Evolutionary conservation across 2,888 invertebrate species (phyloP), one percentile per base, ranked within the genome.

Genomic region (Amblyteles armatorius): DNA sequence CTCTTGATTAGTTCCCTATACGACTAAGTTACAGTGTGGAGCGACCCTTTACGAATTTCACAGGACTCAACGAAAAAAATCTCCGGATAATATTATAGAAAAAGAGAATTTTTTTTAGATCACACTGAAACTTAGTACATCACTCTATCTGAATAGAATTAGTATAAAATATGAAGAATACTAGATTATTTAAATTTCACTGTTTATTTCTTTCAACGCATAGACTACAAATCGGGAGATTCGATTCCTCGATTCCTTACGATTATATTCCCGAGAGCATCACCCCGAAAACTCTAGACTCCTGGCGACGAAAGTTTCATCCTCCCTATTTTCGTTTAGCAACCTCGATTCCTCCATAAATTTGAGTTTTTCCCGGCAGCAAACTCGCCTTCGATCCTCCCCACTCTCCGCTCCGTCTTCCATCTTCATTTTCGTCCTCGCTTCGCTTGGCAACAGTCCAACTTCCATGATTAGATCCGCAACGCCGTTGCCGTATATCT

Each of bases 391-490:
- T 87, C 85, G 80, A 86, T 82, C 86, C 79, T 29, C 82, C 81
- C 77, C 74, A 63, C 52, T 72, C 29, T 11, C 69, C 69, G 60
- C 81, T 69, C 67, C 63, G 76, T 86, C 36, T 80, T 82, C 79
- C 73, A 29, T 68, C 79, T 52, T 82, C 72, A 83, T 79, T 69
- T 78, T 68, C 26, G 50, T 80, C 79, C 76, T 83, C 87, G 72
- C 85, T 77, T 86, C 80, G 77, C 85, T 87, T 88, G 88, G 89
- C 89, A 78, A 67, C 85, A 76, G 81, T 86, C 89, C 89, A 90
- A 87, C 88, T 90, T 89, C 89, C 90, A 90, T 90, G 91, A 91
- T 91, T 91, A 91, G 91, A 91, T 90, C 90, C 87, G 82, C 87
- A 87, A 86, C 87, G 84, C 86, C 76, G 86, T 79, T 84, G 69